These are phyloP conservation scores for Leptinotarsa juncta DNA, from an alignment of 2,888 invertebrate species.

Conservation along the genomic window DNA sequence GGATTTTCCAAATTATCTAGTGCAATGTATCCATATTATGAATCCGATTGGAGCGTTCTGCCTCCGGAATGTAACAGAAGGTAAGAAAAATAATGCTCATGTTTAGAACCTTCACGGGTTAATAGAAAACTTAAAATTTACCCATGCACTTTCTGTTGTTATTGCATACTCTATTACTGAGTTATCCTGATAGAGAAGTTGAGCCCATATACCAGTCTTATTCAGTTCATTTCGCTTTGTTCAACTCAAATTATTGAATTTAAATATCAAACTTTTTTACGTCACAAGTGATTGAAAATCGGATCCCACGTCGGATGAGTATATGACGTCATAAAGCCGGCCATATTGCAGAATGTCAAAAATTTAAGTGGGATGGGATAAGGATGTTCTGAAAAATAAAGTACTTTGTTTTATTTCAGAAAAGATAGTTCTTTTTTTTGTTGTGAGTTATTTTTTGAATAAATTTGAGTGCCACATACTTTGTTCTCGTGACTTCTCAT, in stretches of 20 bases:
- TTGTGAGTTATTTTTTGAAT: slow-evolving; percentile 30
- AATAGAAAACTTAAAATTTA: background rate
- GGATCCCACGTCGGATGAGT: slow-evolving; percentile 29
- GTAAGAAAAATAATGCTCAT: slow-evolving; percentile 65
- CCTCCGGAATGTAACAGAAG: slow-evolving; percentile 88
- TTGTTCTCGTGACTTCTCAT: slow-evolving; percentile 12
- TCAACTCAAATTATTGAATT: slow-evolving; percentile 1
- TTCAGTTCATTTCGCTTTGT: slow-evolving; percentile 1
- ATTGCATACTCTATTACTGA: background rate
- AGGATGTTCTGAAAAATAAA: slow-evolving; percentile 56
- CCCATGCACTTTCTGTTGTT: background rate
- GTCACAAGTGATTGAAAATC: slow-evolving; percentile 1
- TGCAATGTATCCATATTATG: slow-evolving; percentile 74
- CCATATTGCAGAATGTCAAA: slow-evolving; percentile 61
- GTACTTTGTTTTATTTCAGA: slow-evolving; percentile 49
- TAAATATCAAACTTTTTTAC: slow-evolving; percentile 11
- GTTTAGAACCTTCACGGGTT: background rate
- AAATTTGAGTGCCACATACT: slow-evolving; percentile 24
- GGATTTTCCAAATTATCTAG: slow-evolving; percentile 20
- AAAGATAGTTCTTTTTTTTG: background rate
- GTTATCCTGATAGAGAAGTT: no score
- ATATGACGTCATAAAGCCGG: slow-evolving; percentile 56
- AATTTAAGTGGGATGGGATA: slow-evolving; percentile 40
- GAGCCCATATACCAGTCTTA: no score
- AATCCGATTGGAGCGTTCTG: slow-evolving; percentile 86